phyloP scores from a whole-genome alignment of 2,888 invertebrate species.

The Clostera curtula region DNA sequence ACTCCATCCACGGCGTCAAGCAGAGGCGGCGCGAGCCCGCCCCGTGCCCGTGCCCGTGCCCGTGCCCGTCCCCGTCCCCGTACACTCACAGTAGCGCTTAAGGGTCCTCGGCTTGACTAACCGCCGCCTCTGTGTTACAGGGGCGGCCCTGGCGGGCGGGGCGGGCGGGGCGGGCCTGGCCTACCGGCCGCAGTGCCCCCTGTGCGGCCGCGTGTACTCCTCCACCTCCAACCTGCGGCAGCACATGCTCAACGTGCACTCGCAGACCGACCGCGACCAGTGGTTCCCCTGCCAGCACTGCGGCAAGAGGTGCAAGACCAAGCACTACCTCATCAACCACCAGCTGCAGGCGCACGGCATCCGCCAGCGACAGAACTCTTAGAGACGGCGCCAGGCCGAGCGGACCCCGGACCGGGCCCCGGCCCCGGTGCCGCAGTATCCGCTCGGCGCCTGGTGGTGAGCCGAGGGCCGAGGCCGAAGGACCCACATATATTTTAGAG shows the following conservation, averaged over 20 bases:
- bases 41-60: constrained; percentile 45
- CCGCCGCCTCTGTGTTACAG: constrained; percentile 80
- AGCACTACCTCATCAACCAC: constrained; percentile 85
- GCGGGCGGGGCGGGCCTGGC: constrained; percentile 70
- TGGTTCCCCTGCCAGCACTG: constrained; percentile 84
- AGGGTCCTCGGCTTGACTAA: constrained; percentile 51
- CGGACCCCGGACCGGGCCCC: constrained; percentile 30
- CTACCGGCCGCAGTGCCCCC: constrained; percentile 79
- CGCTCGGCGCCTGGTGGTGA: constrained; percentile 38
- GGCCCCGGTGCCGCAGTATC: too few species aligned
- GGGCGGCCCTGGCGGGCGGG: constrained; percentile 77
- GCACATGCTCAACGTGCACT: constrained; percentile 85
- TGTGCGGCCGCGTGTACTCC: constrained; percentile 82
- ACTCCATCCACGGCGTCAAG: constrained; percentile 80
- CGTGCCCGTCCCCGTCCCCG: too few species aligned
- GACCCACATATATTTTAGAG: constrained; percentile 46
- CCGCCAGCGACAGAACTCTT: constrained; percentile 78
- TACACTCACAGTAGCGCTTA: constrained; percentile 64
- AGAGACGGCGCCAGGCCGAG: constrained; percentile 59
- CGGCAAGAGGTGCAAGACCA: constrained; percentile 84
- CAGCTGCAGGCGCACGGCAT: constrained; percentile 84
- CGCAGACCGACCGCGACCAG: constrained; percentile 79
- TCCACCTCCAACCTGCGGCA: constrained; percentile 84
- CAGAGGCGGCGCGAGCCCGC: constrained; percentile 71
- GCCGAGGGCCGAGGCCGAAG: constrained; percentile 8